These are phyloP conservation scores for Oryzias sinensis DNA, from an alignment of 2,797 vertebrate genomes.

Conservation along the genomic window DNA sequence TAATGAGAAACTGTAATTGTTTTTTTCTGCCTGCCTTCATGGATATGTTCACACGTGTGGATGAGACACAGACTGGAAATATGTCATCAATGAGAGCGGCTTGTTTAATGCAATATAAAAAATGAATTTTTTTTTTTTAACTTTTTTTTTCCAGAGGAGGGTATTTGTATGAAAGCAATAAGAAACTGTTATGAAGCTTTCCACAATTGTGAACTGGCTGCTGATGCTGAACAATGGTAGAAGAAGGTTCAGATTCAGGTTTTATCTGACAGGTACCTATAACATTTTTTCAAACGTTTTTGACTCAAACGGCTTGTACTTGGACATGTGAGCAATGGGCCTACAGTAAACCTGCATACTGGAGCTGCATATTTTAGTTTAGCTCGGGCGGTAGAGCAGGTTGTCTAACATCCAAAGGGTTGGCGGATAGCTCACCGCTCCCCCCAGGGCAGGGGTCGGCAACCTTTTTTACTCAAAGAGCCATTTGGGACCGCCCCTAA, in stretches of 20 bases:
- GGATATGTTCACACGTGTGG: conserved; percentile 68
- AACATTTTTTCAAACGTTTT: too few relatives aligned
- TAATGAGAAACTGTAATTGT: conserved; percentile 99
- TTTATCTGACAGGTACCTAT: conserved; percentile 1
- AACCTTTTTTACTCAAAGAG: too few relatives aligned
- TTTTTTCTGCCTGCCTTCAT: conserved; percentile 72
- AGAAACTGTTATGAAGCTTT: conserved; percentile 63
- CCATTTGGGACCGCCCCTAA: too few relatives aligned
- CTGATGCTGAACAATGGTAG: conserved; percentile 63
- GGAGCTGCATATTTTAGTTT: too few relatives aligned
- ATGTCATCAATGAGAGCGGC: conserved; percentile 58
- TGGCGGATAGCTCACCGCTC: too few relatives aligned
- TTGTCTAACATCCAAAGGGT: too few relatives aligned
- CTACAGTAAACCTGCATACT: too few relatives aligned
- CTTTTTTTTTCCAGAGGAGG: conserved; percentile 42
- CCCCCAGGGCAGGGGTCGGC: too few relatives aligned
- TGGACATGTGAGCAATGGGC: too few relatives aligned
- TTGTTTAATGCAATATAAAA: conserved; percentile 70
- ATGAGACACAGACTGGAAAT: conserved; percentile 54
- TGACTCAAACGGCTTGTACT: too few relatives aligned
- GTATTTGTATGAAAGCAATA: conserved; percentile 47
- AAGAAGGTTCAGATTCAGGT: conserved; percentile 26
- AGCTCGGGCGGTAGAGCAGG: too few relatives aligned
- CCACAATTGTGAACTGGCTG: conserved; percentile 55
- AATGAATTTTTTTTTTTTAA: conserved; percentile 51